Evolutionary conservation across 2,888 invertebrate species (phyloP).

Genomic region (Drosophila meridiana): DNA sequence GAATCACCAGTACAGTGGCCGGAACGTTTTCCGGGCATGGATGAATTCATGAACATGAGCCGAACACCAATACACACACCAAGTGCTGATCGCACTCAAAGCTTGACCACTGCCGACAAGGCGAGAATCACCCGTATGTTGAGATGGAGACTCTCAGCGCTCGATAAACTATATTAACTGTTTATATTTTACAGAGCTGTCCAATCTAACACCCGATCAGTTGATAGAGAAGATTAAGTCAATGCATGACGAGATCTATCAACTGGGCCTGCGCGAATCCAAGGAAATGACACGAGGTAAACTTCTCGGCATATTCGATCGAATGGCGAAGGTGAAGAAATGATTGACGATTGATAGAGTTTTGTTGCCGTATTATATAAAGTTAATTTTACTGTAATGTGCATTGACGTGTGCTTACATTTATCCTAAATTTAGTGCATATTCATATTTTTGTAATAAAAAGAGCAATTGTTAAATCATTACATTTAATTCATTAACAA

Average conservation of each 20-base stretch:
- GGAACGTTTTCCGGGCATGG: conserved; percentile 96
- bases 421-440: conserved; percentile 27
- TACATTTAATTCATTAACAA: conserved; percentile 23
- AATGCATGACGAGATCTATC: conserved; percentile 97
- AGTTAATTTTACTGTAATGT: conserved; percentile 15
- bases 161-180: neutral
- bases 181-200: conserved; percentile 87
- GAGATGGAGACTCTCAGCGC: no score
- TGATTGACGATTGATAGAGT: neutral
- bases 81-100: conserved; percentile 89
- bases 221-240: conserved; percentile 97
- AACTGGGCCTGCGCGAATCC: conserved; percentile 96
- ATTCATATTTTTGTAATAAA: conserved; percentile 33
- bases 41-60: conserved; percentile 92
- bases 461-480: conserved; percentile 22
- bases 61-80: conserved; percentile 86
- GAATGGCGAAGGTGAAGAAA: conserved; percentile 29
- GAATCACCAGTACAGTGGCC: conserved; percentile 98
- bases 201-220: conserved; percentile 91
- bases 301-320: conserved; percentile 93
- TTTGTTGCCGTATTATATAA: conserved; percentile 33
- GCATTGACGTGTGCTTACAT: conserved; percentile 19
- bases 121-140: conserved; percentile 92
- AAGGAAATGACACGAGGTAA: conserved; percentile 98
- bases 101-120: conserved; percentile 90